Evolutionary conservation across 2,113 vertebrate species (phyloP), one percentile per base, ranked within the genome.

Genomic region (Phoxinus phoxinus): DNA sequence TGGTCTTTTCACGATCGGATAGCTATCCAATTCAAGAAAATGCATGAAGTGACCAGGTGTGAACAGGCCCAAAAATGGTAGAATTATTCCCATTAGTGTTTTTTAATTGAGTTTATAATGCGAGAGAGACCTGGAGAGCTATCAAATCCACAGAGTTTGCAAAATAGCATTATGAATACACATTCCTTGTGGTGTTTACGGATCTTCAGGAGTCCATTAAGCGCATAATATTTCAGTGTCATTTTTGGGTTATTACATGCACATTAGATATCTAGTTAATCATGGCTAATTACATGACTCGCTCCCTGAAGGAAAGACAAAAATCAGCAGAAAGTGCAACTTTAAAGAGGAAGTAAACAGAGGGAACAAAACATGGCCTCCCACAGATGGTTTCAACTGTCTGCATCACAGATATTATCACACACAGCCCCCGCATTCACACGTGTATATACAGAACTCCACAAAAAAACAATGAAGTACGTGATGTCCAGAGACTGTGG

Each of bases 251-350:
- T 21, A 32, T 81, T 81, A 69, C 63, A 69, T 69, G 80, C 80
- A 69, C 80, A 51, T 81, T 81, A 81, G 80, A 81, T 63, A 69
- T 63, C 59, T 67, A 69, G 79, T 81, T 67, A 81, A 51, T 69
- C 80, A 81, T 69, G 12, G 61, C 61, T 81, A 69, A 81, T 81
- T 81, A 67, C 27, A 48, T 3, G 41, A 25, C 61, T 81, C 6
- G 46, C 79, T 81, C 61, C 61, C 41, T 67, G 27, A 79, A 81
- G 61, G 44, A 27, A 81, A 69, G 61, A 51, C 25, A 48, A 67
- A 65, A 63, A 67, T 41, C n/a, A 32, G 79, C 58, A 81, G 6
- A 63, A 41, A 48, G 59, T 51, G 44, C 25, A 5, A 32, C 69
- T 81, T 27, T 15, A 48, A 81, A 53, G 25, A 51, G 41, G 44